phyloP scores from a whole-genome alignment of 1,140 invertebrate genomes.

The Cataglyphis hispanica region DNA sequence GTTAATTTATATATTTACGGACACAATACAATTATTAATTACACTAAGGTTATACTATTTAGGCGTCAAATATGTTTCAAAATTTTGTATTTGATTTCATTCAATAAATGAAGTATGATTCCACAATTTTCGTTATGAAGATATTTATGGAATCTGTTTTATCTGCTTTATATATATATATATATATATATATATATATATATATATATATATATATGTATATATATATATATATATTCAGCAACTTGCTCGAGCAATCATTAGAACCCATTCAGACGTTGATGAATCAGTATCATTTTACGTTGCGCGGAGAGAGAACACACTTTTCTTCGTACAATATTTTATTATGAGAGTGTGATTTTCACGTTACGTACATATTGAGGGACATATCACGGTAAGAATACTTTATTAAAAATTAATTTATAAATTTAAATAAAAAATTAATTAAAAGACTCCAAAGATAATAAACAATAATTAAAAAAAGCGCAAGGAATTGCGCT shows the following conservation, averaged over 20 bases:
- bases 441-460: no score
- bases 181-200: not conserved
- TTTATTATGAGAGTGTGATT: not conserved
- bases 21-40: not conserved
- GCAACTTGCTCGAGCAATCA: not conserved
- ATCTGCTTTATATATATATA: not conserved
- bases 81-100: not conserved
- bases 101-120: not conserved
- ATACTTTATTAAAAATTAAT: slow-evolving; percentile 20
- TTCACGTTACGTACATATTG: not conserved
- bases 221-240: not conserved
- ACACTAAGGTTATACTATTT: not conserved
- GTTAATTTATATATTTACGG: not conserved
- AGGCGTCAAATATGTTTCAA: not conserved
- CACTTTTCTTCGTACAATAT: not conserved
- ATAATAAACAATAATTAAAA: no score
- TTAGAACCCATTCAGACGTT: not conserved
- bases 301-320: not conserved
- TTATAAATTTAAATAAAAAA: not conserved
- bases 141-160: slow-evolving; percentile 13
- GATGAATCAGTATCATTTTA: not conserved
- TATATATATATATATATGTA: not conserved
- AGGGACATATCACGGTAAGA: not conserved
- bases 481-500: no score
- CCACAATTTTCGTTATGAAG: not conserved